phyloP scores from a whole-genome alignment of 2,797 vertebrate genomes.

The Leptoclinus maculatus region DNA sequence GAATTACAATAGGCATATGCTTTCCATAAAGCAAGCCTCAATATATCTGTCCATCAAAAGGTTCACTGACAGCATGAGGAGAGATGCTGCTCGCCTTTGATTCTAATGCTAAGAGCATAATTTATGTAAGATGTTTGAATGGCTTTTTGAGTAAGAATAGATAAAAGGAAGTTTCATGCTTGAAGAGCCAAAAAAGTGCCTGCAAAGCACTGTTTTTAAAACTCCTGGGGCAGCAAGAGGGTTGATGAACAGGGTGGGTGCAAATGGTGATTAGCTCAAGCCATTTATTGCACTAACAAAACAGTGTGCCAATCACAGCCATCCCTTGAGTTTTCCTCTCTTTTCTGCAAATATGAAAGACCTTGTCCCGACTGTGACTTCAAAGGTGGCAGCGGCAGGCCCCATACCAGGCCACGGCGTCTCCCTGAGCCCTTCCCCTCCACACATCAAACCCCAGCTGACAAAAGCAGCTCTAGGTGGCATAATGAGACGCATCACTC shows the following conservation, averaged over 20 bases:
- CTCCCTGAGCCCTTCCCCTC: conserved; percentile 71
- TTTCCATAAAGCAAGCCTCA: conserved; percentile 62
- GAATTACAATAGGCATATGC: conserved; percentile 72
- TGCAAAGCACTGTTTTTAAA: conserved; percentile 74
- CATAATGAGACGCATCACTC: conserved; percentile 79
- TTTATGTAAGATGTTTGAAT: conserved; percentile 88
- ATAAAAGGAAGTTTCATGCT: conserved; percentile 84
- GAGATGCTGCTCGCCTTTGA: conserved; percentile 80
- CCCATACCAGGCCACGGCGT: conserved; percentile 75
- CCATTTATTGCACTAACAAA: conserved; percentile 76
- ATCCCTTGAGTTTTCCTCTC: conserved; percentile 73
- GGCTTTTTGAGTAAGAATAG: conserved; percentile 84
- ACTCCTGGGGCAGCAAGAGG: conserved; percentile 70
- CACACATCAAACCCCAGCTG: conserved; percentile 79
- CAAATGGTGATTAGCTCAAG: conserved; percentile 72
- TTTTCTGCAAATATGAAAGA: conserved; percentile 84
- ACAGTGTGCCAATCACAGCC: conserved; percentile 78
- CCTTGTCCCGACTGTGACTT: conserved; percentile 80
- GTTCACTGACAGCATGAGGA: conserved; percentile 75
- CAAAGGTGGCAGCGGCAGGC: conserved; percentile 76
- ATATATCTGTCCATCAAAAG: conserved; percentile 82
- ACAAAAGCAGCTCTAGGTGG: conserved; percentile 83
- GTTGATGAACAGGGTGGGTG: conserved; percentile 75
- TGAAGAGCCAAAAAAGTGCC: conserved; percentile 77
- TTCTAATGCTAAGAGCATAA: conserved; percentile 89